Percentiles rank a stretch among this genome's conserved stretches.
Conservation (phyloP, 2,888 invertebrate species). For the Athalia rosae region DNA sequence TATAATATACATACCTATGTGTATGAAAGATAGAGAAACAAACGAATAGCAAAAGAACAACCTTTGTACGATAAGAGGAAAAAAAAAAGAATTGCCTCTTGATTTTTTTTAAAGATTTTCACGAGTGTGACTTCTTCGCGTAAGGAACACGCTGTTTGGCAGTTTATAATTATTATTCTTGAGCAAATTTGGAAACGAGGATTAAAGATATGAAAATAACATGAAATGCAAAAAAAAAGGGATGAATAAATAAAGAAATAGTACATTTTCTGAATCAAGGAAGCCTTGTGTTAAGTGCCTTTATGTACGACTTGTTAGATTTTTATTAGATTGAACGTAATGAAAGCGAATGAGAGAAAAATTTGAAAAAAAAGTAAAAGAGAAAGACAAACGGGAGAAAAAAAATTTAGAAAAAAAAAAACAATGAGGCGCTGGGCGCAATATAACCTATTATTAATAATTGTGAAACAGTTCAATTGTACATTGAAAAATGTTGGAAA, state of each 20-base stretch:
- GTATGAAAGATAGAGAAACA: slow-evolving; percentile 49
- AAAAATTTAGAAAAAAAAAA: too few relatives aligned
- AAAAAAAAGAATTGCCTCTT: slow-evolving; percentile 56
- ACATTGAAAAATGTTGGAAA: slow-evolving; percentile 9
- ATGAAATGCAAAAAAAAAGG: slow-evolving; percentile 61
- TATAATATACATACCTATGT: slow-evolving; percentile 51
- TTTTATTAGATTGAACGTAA: slow-evolving; percentile 64
- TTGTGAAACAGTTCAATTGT: slow-evolving; percentile 55
- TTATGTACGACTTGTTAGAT: slow-evolving; percentile 71
- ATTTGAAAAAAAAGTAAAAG: too few relatives aligned
- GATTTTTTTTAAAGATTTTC: slow-evolving; percentile 52
- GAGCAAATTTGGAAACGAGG: slow-evolving; percentile 35
- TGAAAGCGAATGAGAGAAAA: too few relatives aligned
- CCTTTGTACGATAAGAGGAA: slow-evolving; percentile 48
- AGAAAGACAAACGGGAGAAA: too few relatives aligned
- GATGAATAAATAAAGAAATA: slow-evolving; percentile 59
- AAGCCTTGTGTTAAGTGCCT: slow-evolving; percentile 74
- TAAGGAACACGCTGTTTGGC: slow-evolving; percentile 38
- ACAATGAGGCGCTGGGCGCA: slow-evolving; percentile 70
- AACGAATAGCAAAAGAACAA: slow-evolving; percentile 51
- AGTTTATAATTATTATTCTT: background rate
- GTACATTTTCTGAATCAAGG: slow-evolving; percentile 68
- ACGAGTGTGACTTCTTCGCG: slow-evolving; percentile 21
- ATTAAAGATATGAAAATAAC: slow-evolving; percentile 52
- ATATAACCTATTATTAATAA: slow-evolving; percentile 61